Evolutionary conservation across 2,888 invertebrate genomes (phyloP).

Genomic region (Synergus itoensis): DNA sequence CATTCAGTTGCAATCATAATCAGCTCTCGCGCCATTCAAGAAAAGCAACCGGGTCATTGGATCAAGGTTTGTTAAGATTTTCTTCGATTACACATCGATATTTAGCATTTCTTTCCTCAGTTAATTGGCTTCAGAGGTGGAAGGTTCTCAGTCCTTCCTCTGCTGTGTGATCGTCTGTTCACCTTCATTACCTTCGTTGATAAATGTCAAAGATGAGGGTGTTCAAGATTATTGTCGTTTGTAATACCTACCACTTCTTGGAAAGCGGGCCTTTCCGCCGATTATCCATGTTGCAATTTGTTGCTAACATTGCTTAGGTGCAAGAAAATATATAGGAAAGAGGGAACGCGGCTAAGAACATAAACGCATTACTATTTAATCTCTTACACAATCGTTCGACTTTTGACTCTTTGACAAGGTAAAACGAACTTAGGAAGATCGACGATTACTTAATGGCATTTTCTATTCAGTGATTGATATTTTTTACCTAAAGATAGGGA

Average conservation of each 20-base stretch:
- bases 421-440: neutral
- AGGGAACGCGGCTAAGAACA: neutral
- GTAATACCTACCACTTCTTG: constrained; percentile 6
- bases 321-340: neutral
- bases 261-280: constrained; percentile 25
- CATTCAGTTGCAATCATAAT: constrained; percentile 5
- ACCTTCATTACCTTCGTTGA: constrained; percentile 32
- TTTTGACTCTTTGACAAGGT: neutral
- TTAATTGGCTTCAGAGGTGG: neutral
- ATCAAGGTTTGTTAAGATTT: constrained; percentile 4
- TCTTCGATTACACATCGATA: constrained; percentile 9
- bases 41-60: constrained; percentile 13
- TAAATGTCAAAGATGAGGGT: constrained; percentile 29
- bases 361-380: neutral
- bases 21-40: constrained; percentile 5
- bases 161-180: neutral
- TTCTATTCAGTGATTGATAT: neutral
- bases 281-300: constrained; percentile 33
- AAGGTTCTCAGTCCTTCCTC: neutral
- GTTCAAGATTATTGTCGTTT: constrained; percentile 35
- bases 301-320: neutral
- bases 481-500: neutral
- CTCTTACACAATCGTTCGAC: constrained; percentile 7
- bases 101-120: neutral
- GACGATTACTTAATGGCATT: neutral